Conservation (phyloP, 1,140 invertebrate species). For the Colletes latitarsis region DNA sequence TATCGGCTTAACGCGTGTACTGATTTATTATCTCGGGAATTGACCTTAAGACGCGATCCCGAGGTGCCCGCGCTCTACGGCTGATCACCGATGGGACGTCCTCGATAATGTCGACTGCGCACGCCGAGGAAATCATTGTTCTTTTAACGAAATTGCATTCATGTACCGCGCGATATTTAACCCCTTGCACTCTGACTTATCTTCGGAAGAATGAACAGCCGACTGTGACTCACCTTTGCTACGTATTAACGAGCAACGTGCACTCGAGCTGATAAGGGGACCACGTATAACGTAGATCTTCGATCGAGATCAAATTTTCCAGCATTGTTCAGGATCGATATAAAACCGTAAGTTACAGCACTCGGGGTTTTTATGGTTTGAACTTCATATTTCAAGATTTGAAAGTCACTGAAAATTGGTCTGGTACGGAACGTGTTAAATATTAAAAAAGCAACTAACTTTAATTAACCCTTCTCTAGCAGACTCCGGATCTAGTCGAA, state of each 20-base stretch:
- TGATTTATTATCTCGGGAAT: constrained; percentile 63
- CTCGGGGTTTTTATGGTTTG: too few relatives aligned
- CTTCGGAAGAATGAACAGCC: neutral
- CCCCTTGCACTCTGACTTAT: constrained; percentile 39
- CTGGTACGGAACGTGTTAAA: too few relatives aligned
- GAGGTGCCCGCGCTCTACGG: neutral
- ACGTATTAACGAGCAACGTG: constrained; percentile 1
- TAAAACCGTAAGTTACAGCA: too few relatives aligned
- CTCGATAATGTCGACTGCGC: constrained; percentile 55
- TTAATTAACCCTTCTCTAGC: too few relatives aligned
- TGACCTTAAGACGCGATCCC: constrained; percentile 48
- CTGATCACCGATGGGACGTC: constrained; percentile 50
- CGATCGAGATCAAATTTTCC: too few relatives aligned
- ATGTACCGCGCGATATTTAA: constrained; percentile 21
- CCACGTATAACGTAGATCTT: too few relatives aligned
- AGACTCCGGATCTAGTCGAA: too few relatives aligned
- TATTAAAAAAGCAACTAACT: too few relatives aligned
- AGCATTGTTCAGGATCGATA: too few relatives aligned
- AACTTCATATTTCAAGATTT: too few relatives aligned
- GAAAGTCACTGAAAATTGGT: too few relatives aligned
- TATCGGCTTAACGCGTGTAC: constrained; percentile 59
- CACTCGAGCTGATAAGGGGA: neutral
- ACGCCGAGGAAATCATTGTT: constrained; percentile 57
- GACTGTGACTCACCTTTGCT: constrained; percentile 23
- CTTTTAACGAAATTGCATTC: constrained; percentile 50